A percentile compares a stretch with the other conserved stretches of the same genome.
phyloP scores from a whole-genome alignment of 2,888 invertebrate genomes.

The Acleris literana region DNA sequence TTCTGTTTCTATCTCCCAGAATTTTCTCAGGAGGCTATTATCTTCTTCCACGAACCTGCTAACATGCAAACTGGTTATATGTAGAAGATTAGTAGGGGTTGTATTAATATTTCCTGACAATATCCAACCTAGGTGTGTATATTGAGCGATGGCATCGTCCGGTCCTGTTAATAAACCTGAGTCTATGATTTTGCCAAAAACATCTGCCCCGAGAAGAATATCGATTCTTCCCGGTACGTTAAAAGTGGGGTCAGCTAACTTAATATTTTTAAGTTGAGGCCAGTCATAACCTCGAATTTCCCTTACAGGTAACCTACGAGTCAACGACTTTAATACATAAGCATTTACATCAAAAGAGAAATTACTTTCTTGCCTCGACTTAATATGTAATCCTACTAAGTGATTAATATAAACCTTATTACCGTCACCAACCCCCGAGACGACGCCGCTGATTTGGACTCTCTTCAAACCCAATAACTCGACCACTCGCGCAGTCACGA shows the following conservation, averaged over 20 bases:
- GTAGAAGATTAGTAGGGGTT: not conserved
- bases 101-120: not conserved
- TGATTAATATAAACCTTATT: not conserved
- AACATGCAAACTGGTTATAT: slow-evolving; percentile 4
- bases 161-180: slow-evolving; percentile 14
- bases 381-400: slow-evolving; percentile 1
- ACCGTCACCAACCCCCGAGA: slow-evolving; percentile 5
- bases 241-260: slow-evolving; percentile 8
- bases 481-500: slow-evolving; percentile 12
- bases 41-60: slow-evolving; percentile 5
- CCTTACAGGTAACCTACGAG: slow-evolving; percentile 2
- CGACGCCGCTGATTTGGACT: slow-evolving; percentile 9
- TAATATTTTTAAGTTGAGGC: slow-evolving; percentile 9
- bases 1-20: slow-evolving; percentile 11
- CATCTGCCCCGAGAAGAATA: slow-evolving; percentile 13
- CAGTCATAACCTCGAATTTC: slow-evolving; percentile 3
- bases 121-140: slow-evolving; percentile 17
- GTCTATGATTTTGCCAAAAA: slow-evolving; percentile 12
- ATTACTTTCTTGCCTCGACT: slow-evolving; percentile 1
- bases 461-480: slow-evolving; percentile 8
- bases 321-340: slow-evolving; percentile 14
- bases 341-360: slow-evolving; percentile 6
- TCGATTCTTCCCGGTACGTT: slow-evolving; percentile 1
- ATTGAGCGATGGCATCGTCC: not conserved
- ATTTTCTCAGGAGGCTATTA: slow-evolving; percentile 3